phyloP scores from a whole-genome alignment of 2,888 invertebrate genomes.

The Leucophenga maculata region DNA sequence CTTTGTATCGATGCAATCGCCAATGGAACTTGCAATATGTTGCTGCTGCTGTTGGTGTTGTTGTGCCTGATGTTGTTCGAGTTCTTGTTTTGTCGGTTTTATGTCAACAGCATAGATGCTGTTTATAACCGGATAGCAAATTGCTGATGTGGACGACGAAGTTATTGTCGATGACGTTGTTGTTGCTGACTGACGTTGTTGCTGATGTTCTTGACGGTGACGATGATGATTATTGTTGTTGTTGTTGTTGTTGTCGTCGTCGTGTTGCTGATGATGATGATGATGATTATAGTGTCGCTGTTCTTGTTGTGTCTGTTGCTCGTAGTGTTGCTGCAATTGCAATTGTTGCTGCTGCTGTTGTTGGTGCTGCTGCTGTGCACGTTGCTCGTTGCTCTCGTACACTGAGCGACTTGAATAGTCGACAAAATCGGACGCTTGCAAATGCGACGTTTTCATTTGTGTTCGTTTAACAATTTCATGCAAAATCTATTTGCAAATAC shows the following conservation, averaged over 20 bases:
- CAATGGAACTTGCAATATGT: slow-evolving; percentile 3
- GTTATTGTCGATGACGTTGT: slow-evolving; percentile 28
- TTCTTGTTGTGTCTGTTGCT: slow-evolving; percentile 6
- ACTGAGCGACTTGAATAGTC: slow-evolving; percentile 66
- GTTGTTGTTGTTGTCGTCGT: slow-evolving; percentile 26
- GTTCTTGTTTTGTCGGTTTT: slow-evolving; percentile 36
- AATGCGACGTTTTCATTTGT: slow-evolving; percentile 70
- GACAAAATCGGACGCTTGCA: slow-evolving; percentile 67
- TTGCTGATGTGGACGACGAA: slow-evolving; percentile 30
- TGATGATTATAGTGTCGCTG: slow-evolving; percentile 29
- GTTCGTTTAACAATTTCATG: slow-evolving; percentile 54
- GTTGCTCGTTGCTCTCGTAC: slow-evolving; percentile 48
- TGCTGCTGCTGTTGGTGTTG: slow-evolving; percentile 46
- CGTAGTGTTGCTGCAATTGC: slow-evolving; percentile 25
- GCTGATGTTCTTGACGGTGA: slow-evolving; percentile 23
- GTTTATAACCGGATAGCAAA: slow-evolving; percentile 25
- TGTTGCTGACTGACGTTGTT: slow-evolving; percentile 12
- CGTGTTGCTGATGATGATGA: slow-evolving; percentile 20
- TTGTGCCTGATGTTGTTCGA: slow-evolving; percentile 34
- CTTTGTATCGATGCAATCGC: slow-evolving; percentile 36
- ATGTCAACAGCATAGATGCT: slow-evolving; percentile 39
- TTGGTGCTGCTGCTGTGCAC: slow-evolving; percentile 33
- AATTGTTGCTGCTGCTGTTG: slow-evolving; percentile 32
- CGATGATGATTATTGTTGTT: slow-evolving; percentile 31
- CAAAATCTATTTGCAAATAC: slow-evolving; percentile 42